These are phyloP conservation scores for Byasa hedistus DNA, from an alignment of 2,888 invertebrate species.

Conservation along the genomic window DNA sequence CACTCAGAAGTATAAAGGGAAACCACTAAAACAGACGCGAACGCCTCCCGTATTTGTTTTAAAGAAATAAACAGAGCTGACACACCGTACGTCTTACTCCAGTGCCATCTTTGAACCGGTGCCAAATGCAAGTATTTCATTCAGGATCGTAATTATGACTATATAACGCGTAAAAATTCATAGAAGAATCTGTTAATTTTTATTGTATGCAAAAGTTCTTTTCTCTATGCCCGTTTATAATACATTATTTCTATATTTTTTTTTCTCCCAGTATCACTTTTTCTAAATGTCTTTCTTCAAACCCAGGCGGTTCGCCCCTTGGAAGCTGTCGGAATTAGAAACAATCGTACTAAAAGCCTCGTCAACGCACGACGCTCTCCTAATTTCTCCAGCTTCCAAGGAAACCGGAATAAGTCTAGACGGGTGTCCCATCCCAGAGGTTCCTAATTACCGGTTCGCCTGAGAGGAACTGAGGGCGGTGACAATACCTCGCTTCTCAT, in stretches of 20 bases:
- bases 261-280: no score
- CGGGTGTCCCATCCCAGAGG: slow-evolving; percentile 42
- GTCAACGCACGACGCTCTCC: slow-evolving; percentile 27
- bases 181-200: not conserved
- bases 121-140: slow-evolving; percentile 28
- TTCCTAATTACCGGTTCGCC: slow-evolving; percentile 46
- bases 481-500: slow-evolving; percentile 18
- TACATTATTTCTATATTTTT: not conserved
- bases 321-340: not conserved
- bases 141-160: slow-evolving; percentile 11
- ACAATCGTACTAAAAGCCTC: slow-evolving; percentile 33
- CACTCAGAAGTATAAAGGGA: slow-evolving; percentile 16
- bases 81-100: slow-evolving; percentile 19
- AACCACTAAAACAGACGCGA: slow-evolving; percentile 11
- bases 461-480: slow-evolving; percentile 2
- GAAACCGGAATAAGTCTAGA: slow-evolving; percentile 60
- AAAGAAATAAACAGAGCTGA: slow-evolving; percentile 27
- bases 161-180: not conserved
- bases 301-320: not conserved
- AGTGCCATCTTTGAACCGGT: slow-evolving; percentile 25
- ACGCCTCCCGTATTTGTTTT: slow-evolving; percentile 15
- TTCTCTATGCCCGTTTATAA: not conserved
- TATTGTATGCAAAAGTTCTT: not conserved
- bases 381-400: slow-evolving; percentile 40
- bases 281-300: no score